Conservation (phyloP, 2,888 invertebrate species). For the Caenorhabditis sinica region DNA sequence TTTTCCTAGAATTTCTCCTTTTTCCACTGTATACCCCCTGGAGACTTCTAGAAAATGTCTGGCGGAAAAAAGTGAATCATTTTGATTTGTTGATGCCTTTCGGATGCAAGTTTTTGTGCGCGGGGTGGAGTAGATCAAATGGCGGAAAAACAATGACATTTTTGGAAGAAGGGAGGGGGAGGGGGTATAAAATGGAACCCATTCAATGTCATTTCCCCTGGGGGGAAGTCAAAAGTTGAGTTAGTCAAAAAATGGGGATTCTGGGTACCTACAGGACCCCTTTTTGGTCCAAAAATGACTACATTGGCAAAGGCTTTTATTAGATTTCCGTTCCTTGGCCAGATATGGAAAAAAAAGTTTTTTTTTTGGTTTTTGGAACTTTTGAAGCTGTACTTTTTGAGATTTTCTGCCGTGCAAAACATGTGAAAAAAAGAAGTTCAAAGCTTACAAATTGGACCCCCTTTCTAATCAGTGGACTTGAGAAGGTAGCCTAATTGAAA, state of each 20-base stretch:
- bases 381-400: too few species aligned
- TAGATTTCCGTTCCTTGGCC: too few species aligned
- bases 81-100: constrained; percentile 53
- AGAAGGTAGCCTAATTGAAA: too few species aligned
- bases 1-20: not conserved
- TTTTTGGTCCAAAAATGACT: too few species aligned
- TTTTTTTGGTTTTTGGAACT: too few species aligned
- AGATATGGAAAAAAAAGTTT: too few species aligned
- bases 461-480: too few species aligned
- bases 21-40: not conserved
- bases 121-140: not conserved
- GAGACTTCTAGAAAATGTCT: not conserved
- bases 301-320: too few species aligned
- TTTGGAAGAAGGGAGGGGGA: not conserved
- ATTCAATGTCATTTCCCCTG: constrained; percentile 25
- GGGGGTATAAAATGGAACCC: constrained; percentile 31
- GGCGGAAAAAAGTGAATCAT: constrained; percentile 50
- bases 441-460: too few species aligned
- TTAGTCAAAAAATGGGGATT: not conserved
- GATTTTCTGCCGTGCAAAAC: too few species aligned
- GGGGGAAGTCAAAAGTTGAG: not conserved
- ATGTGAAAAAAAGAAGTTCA: too few species aligned
- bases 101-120: not conserved
- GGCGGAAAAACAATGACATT: constrained; percentile 34
- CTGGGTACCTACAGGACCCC: too few species aligned